Evolutionary conservation across 2,888 invertebrate genomes (phyloP).

Genomic region (Peribatodes rhomboidaria): DNA sequence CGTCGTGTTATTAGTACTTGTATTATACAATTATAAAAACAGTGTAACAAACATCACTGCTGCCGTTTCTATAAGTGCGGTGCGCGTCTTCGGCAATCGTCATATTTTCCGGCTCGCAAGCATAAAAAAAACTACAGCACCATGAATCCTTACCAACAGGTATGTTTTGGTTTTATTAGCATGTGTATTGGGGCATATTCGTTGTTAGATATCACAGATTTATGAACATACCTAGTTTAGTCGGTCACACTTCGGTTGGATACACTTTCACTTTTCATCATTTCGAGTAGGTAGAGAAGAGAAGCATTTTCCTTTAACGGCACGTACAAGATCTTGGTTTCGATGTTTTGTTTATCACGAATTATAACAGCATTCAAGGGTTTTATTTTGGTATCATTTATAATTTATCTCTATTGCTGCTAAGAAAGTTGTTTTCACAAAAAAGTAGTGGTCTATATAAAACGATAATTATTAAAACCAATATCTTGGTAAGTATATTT

Average conservation of each 20-base stretch:
- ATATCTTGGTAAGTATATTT: too few relatives aligned
- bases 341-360: conserved; percentile 16
- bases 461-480: too few relatives aligned
- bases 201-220: neutral
- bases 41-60: neutral
- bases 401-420: conserved; percentile 32
- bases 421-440: conserved; percentile 4
- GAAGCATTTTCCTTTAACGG: neutral
- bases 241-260: neutral
- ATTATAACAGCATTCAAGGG: neutral
- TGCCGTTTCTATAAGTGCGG: neutral
- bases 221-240: neutral
- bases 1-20: too few relatives aligned
- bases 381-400: conserved; percentile 15
- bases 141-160: conserved; percentile 81
- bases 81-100: neutral
- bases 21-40: neutral
- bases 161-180: conserved; percentile 53
- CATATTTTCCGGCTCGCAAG: neutral
- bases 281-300: too few relatives aligned
- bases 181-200: conserved; percentile 7
- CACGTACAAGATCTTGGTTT: neutral
- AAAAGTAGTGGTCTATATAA: neutral
- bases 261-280: conserved; percentile 10
- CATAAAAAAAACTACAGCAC: conserved; percentile 40